Base-by-base conservation (phyloP, 2,113 vertebrate species). In the Triplophysa tibetana region DNA sequence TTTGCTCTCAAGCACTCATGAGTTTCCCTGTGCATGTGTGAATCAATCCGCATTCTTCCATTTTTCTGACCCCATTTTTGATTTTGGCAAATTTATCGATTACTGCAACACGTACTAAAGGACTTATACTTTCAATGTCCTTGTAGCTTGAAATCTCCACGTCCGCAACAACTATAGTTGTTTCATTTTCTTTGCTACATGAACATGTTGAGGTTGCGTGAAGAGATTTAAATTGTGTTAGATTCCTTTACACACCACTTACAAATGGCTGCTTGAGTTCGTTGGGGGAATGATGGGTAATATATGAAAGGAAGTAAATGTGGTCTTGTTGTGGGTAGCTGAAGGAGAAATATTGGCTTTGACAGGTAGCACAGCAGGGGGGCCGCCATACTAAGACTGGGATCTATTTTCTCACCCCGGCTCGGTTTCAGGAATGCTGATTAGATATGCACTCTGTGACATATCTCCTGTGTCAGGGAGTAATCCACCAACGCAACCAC, bases 271-370 rank as follows among this genome's bases (percentile, higher is more conserved):
- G 38, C 58, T 52, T 12, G n/a, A 65, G 60, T 54, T 78, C 76
- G 23, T 54, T 70, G 81, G 16, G 61, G 67, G 29, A 11, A 77
- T 41, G 63, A 81, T 83, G 87, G 83, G 81, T 72, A 81, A 77
- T 77, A 89, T 81, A 87, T 80, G 63, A 78, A 61, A 75, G 75
- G 75, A 54, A 21, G 56, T 79, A 77, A 75, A 78, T 56, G 80
- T 61, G 41, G 81, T 84, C 70, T 73, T 84, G 81, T 77, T 84
- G 83, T 85, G 72, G 75, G 80, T 72, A 78, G 83, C 79, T 79
- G 82, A 81, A 85, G 82, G 80, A 79, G 79, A 86, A 83, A 81
- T 86, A 84, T 86, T 84, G 84, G 79, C 83, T 85, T 81, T 89
- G 84, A 85, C 85, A 85, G 86, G 79, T 82, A 83, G 83, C 82